Percentiles rank a stretch among this genome's conserved stretches.
Evolutionary conservation across 2,888 invertebrate species (phyloP).

Genomic region (Diarsia mendica): DNA sequence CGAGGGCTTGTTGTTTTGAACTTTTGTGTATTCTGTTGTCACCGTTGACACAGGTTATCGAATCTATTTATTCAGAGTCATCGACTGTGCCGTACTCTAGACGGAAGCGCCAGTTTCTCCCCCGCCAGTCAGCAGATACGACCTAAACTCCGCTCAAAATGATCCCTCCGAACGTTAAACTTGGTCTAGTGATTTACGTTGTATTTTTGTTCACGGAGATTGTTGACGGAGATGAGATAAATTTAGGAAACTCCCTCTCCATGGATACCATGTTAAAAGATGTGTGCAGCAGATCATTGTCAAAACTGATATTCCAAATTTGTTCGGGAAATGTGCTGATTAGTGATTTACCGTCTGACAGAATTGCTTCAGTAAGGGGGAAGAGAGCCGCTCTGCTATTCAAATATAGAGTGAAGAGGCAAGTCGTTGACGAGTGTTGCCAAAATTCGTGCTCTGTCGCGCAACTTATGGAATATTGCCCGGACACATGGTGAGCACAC

Average conservation of each 20-base stretch:
- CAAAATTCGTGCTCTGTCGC: conserved; percentile 78
- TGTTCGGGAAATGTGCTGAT: conserved; percentile 75
- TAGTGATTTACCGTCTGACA: conserved; percentile 72
- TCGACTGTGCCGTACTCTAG: conserved; percentile 75
- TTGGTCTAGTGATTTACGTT: conserved; percentile 73
- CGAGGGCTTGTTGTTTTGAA: conserved; percentile 86
- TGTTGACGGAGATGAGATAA: conserved; percentile 68
- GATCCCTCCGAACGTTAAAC: conserved; percentile 70
- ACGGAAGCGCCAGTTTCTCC: conserved; percentile 84
- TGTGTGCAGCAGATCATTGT: conserved; percentile 77
- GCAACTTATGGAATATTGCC: conserved; percentile 83
- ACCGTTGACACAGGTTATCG: conserved; percentile 88
- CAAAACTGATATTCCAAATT: conserved; percentile 75
- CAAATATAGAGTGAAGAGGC: conserved; percentile 75
- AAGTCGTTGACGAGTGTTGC: conserved; percentile 82
- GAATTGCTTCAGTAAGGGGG: conserved; percentile 72
- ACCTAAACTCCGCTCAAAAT: conserved; percentile 72
- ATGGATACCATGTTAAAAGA: conserved; percentile 74
- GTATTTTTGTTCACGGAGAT: conserved; percentile 73
- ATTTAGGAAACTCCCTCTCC: conserved; percentile 63
- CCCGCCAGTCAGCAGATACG: conserved; percentile 72
- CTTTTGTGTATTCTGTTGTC: conserved; percentile 83
- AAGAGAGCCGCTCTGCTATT: conserved; percentile 77
- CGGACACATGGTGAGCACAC: conserved; percentile 80
- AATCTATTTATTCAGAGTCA: conserved; percentile 84